phyloP scores from a whole-genome alignment of 2,888 invertebrate species.

The Eupithecia exiguata region DNA sequence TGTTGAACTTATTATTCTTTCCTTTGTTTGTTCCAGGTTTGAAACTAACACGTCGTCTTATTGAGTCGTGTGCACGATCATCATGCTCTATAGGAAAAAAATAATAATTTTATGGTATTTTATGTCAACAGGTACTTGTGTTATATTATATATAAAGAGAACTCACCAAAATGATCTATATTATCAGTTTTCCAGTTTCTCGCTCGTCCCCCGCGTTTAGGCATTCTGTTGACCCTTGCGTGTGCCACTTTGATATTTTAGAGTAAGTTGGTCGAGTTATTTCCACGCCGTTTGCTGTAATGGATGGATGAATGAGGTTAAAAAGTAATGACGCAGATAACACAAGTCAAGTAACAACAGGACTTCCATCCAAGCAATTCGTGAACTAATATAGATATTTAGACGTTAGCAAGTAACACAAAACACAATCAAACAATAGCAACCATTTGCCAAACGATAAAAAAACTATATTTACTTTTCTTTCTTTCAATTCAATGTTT shows the following conservation, averaged over 20 bases:
- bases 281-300: neutral
- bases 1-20: slow-evolving; percentile 73
- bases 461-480: neutral
- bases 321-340: slow-evolving; percentile 45
- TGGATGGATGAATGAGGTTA: slow-evolving; percentile 33
- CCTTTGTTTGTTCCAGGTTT: slow-evolving; percentile 78
- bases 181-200: slow-evolving; percentile 69
- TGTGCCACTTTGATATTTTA: slow-evolving; percentile 8
- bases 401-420: neutral
- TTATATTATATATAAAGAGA: neutral
- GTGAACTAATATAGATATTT: neutral
- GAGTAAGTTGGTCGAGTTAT: neutral
- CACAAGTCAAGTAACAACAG: neutral
- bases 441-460: neutral
- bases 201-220: slow-evolving; percentile 74
- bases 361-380: neutral
- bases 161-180: slow-evolving; percentile 73
- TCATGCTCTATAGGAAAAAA: slow-evolving; percentile 73
- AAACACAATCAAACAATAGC: neutral
- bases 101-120: neutral
- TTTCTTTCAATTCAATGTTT: neutral
- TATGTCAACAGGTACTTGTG: neutral
- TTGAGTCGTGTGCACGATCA: slow-evolving; percentile 67
- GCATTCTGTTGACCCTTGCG: slow-evolving; percentile 58
- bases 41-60: slow-evolving; percentile 81